These are phyloP conservation scores for Pseudococcus viburni DNA, from an alignment of 2,888 invertebrate genomes.

Conservation along the genomic window DNA sequence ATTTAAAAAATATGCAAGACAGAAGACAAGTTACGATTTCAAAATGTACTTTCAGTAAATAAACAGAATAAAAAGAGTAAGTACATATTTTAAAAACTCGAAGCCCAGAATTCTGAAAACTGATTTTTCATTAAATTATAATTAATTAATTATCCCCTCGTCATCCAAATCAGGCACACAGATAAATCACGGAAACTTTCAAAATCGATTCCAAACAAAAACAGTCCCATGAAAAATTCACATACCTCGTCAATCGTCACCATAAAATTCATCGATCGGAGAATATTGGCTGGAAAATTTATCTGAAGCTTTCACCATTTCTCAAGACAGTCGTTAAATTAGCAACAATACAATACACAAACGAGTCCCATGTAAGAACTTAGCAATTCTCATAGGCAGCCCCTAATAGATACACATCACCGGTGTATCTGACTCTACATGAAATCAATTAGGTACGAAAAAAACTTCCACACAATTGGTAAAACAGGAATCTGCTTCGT, in stretches of 20 bases:
- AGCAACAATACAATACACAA: background rate
- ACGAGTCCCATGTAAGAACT: background rate
- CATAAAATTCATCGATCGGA: background rate
- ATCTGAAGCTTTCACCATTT: constrained; percentile 10
- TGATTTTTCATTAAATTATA: too few relatives aligned
- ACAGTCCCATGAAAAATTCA: too few relatives aligned
- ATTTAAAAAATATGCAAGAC: too few relatives aligned
- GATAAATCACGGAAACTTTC: too few relatives aligned
- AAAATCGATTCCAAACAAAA: too few relatives aligned
- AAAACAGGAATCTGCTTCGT: background rate
- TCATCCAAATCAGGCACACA: too few relatives aligned
- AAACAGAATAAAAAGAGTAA: too few relatives aligned
- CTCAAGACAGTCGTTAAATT: background rate
- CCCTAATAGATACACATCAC: background rate
- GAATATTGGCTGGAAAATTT: background rate
- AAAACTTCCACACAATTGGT: background rate
- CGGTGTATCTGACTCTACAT: background rate
- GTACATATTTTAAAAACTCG: too few relatives aligned
- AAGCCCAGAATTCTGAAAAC: too few relatives aligned
- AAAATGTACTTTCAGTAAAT: too few relatives aligned
- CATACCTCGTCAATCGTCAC: background rate
- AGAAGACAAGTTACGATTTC: too few relatives aligned
- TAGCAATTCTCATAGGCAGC: background rate
- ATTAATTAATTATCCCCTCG: too few relatives aligned
- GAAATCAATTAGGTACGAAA: background rate